phyloP scores from a whole-genome alignment of 2,797 vertebrate genomes.

The Anas capensis region DNA sequence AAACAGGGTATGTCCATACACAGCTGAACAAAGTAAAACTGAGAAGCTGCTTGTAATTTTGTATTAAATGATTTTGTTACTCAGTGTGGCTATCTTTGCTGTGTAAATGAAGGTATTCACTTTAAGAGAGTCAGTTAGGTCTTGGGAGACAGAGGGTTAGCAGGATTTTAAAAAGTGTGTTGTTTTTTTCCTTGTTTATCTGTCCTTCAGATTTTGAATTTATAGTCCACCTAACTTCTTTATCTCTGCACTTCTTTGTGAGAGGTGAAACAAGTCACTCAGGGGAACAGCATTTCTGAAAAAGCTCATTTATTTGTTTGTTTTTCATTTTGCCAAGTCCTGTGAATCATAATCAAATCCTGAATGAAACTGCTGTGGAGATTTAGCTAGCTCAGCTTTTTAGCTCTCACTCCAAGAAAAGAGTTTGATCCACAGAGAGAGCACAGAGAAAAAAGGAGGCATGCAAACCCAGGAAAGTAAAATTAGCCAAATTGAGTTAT shows the following conservation, averaged over 20 bases:
- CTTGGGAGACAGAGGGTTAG: background rate
- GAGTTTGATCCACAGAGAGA: background rate
- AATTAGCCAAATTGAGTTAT: background rate
- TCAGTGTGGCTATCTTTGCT: background rate
- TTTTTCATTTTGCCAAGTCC: background rate
- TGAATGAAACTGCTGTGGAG: background rate
- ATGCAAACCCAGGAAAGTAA: background rate
- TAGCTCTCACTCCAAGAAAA: background rate
- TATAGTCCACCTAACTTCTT: background rate
- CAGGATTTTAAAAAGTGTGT: background rate
- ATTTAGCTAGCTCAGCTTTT: conserved; percentile 13
- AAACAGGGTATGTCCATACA: background rate
- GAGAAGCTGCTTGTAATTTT: background rate
- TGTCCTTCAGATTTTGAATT: background rate
- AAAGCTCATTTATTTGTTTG: conserved; percentile 25
- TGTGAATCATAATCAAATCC: background rate
- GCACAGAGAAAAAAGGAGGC: background rate
- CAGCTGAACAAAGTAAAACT: background rate
- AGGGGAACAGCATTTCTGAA: background rate
- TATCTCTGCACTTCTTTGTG: background rate
- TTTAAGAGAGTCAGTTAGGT: background rate
- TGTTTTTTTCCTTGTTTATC: background rate
- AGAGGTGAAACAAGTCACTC: background rate
- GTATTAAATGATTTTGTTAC: background rate
- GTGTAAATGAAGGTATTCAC: background rate